Base-by-base conservation (phyloP, 2,797 vertebrate genomes). In the Schizothorax lantsangensis region DNA sequence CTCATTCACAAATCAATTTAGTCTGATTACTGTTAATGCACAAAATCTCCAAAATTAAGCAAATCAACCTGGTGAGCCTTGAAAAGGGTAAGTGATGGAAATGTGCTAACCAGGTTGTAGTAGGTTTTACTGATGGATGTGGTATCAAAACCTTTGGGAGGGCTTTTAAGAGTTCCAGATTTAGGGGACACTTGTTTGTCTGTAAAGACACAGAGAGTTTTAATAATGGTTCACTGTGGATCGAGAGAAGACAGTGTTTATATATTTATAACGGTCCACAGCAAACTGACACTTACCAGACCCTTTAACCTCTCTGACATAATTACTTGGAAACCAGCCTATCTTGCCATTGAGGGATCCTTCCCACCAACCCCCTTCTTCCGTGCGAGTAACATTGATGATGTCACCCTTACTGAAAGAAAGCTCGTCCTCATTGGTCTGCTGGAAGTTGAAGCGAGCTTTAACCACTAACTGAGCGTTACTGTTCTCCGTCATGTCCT, bases 311-410 rank as follows among this genome's bases (percentile, higher is more conserved):
- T 99, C 98, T 86, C 96, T 94, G 33, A 99, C 98, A 0, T 98
- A 99, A 95, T 99, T 99, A 94, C 97, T 99, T 43, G 98, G 98
- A 94, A 99, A 99, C 98, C 98, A 99, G 57, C 98, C 98, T 1
- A 95, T 97, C 91, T 95, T 96, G 93, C 97, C 97, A 9, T 95
- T 97, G 81, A 96, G 79, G 2, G 95, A 96, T 88, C 98, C 98
- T 91, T 99, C 98, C 98, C 98, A 99, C 98, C 98, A 99, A 92
- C 98, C 98, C 71, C 98, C 98, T n/a, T 99, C 97, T 94, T 98
- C 98, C 88, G 97, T 96, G 81, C 97, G 96, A 47, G 92, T 97
- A 89, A 99, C 97, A 0, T 94, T 96, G 93, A 99, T 97, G 94
- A 99, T 92, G 81, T 99, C 97, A 1, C 98, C 98, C 93, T 98